phyloP scores from a whole-genome alignment of 2,113 vertebrate species.

The Cyanocitta stelleri region DNA sequence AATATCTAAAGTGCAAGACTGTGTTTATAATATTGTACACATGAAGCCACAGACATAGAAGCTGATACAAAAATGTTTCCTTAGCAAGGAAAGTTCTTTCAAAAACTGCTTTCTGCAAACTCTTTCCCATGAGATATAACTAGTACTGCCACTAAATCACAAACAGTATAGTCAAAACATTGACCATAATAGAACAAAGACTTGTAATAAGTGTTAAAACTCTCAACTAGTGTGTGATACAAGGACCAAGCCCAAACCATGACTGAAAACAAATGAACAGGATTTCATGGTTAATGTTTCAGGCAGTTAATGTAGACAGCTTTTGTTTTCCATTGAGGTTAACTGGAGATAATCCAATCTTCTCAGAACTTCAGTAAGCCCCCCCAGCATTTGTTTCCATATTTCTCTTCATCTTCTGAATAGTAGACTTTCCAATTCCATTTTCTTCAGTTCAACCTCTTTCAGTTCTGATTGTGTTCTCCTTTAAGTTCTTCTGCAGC shows the following conservation, averaged over 20 bases:
- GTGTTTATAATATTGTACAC: background rate
- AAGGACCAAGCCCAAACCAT: background rate
- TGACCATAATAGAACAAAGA: background rate
- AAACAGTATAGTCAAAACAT: background rate
- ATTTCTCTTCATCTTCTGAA: background rate
- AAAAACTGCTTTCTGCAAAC: background rate
- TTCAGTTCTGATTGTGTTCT: background rate
- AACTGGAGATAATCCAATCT: background rate
- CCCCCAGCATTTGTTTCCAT: background rate
- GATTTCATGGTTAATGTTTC: background rate
- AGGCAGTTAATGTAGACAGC: background rate
- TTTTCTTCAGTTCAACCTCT: background rate
- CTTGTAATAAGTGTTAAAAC: background rate
- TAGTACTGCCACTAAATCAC: background rate
- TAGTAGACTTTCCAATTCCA: background rate
- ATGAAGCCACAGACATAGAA: background rate
- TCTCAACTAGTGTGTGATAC: background rate
- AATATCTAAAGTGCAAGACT: background rate
- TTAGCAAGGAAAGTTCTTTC: background rate
- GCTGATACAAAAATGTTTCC: background rate
- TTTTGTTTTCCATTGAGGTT: background rate
- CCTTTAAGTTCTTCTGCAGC: background rate
- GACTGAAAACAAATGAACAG: background rate
- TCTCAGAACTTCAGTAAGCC: background rate
- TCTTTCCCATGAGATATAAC: background rate